Conservation (phyloP, 2,797 vertebrate species). For the Microctenopoma stevenorrisi region DNA sequence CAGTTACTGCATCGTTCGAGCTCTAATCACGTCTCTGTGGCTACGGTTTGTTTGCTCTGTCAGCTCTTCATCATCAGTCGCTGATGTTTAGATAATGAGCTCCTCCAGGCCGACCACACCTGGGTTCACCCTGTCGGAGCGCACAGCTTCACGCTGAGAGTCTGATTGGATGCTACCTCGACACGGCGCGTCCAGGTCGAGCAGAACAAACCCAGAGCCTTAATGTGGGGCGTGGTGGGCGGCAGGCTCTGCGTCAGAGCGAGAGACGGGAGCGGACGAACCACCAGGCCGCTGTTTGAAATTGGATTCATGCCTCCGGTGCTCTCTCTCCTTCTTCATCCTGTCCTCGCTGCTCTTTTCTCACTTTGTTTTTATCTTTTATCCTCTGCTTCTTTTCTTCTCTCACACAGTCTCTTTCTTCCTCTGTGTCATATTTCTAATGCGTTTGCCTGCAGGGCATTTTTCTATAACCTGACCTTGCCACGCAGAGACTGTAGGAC, state of each 20-base stretch:
- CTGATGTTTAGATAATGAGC: slow-evolving; percentile 2
- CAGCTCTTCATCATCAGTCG: not conserved
- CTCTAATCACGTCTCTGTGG: no score
- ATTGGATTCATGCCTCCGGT: slow-evolving; percentile 47
- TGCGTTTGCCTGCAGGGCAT: slow-evolving; percentile 66
- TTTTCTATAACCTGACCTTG: slow-evolving; percentile 67
- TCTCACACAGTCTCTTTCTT: not conserved
- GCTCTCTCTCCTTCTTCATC: slow-evolving; percentile 37
- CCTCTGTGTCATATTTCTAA: slow-evolving; percentile 52
- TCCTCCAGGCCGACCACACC: not conserved
- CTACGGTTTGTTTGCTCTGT: no score
- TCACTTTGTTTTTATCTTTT: slow-evolving; percentile 47
- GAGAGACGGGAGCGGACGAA: slow-evolving; percentile 30
- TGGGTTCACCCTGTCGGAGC: not conserved
- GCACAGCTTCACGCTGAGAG: not conserved
- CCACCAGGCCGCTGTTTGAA: slow-evolving; percentile 47
- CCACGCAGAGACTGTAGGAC: slow-evolving; percentile 60
- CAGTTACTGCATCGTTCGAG: no score
- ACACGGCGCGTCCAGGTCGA: not conserved
- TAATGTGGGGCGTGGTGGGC: slow-evolving; percentile 10
- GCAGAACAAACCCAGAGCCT: not conserved
- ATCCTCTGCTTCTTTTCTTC: slow-evolving; percentile 24
- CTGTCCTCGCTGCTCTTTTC: slow-evolving; percentile 37
- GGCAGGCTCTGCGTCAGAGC: not conserved
- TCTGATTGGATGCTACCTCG: slow-evolving; percentile 8